Evolutionary conservation across 2,113 vertebrate species (phyloP), one percentile per base, ranked within the genome.

Genomic region (Trochalopteron elliotii): DNA sequence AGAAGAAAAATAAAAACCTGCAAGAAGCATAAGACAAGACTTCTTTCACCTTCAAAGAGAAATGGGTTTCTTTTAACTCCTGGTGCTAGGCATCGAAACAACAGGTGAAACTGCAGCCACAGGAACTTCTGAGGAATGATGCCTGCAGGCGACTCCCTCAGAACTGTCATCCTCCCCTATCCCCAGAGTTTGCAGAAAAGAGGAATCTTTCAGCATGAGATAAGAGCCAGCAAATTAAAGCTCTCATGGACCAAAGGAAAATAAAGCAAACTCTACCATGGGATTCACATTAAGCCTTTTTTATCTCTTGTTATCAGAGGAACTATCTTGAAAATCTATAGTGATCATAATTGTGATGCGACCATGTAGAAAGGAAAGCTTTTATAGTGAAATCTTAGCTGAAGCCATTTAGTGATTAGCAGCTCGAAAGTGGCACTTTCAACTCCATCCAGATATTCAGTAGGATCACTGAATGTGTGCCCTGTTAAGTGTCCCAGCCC

Each of bases 171-270:
- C 81, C 28, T 77, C 28, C 18, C 11, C 55, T 56, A n/a, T 45
- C 30, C 77, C 35, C 4, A 5, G 57, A 93, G 89, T 19, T 57
- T 0, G 0, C 1, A 12, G 67, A 85, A 94, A 74, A 96, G 76
- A 91, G 11, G 12, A 77, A 63, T 85, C 50, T 86, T 93, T 87
- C 84, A 88, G 55, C 68, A 44, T 40, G 44, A 84, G 40, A 65
- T 90, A 85, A 97, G 67, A 94, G 59, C 55, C 75, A 93, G 92
- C 64, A 92, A 94, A 96, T 96, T 94, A 95, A 96, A 96, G 45
- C 50, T 80, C 55, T 86, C 50, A 7, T 31, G 12, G 63, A 93
- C 90, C 79, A 95, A 94, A 95, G 82, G 33, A 89, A 90, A 91
- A 80, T 69, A 90, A 96, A 93, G 75, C 39, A 86, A 93, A 70